Base-by-base conservation (phyloP, 2,797 vertebrate species). In the Eulemur coronatus region DNA sequence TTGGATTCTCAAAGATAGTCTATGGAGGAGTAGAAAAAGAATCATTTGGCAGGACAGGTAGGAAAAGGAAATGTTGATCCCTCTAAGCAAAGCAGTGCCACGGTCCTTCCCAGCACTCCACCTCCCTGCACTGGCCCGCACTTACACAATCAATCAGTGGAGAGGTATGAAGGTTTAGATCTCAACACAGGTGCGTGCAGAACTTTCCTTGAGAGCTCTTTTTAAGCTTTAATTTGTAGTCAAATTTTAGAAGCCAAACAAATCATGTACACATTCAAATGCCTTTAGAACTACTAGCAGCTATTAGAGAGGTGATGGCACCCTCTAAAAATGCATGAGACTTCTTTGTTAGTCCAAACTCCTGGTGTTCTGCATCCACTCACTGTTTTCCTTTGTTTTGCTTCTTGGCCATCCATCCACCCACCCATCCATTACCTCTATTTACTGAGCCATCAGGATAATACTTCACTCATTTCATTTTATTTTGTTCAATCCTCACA, bases 61-160 rank as follows among this genome's bases (percentile, higher is more conserved):
- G 6, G 84, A 88, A 88, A 97, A 87, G 81, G 88, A 97, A 97
- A 96, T 7, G 80, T 82, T 78, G 95, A 61, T 96, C 59, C 76
- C 65, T 92, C 86, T 91, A 94, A 96, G 52, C 30, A 95, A 12
- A 55, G 91, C 38, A 70, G 52, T 24, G 72, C 72, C 78, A 48
- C 46, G 17, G 8, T 35, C 63, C 78, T 84, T 93, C 61, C 28
- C 11, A 79, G 52, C 43, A 50, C 55, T 46, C 50, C 2, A 46
- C 38, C 35, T 55, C 35, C 57, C 52, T 91, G 33, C 48, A 69
- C 11, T 48, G 59, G 61, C 65, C n/a, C 61, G 69, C 13, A 70
- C 67, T 81, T 78, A 48, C 24, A 57, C 3, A 4, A n/a, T 41
- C 81, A 79, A 95, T 87, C 80, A 84, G 5, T 24, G 35, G 57